These are phyloP conservation scores for Endomychus coccineus DNA, from an alignment of 2,888 invertebrate genomes.

Conservation along the genomic window DNA sequence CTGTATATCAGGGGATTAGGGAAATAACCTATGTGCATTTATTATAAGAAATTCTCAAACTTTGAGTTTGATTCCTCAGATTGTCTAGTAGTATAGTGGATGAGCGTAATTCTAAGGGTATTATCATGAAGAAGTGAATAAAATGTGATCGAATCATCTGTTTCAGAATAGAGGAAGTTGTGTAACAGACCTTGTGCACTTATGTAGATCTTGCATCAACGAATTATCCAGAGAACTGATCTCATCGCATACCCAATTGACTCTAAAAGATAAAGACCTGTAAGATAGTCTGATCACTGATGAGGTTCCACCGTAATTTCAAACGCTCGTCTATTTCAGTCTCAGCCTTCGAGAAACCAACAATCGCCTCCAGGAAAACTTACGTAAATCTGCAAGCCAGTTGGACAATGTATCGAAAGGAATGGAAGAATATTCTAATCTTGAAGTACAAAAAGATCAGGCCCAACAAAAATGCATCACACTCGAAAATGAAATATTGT, in stretches of 20 bases:
- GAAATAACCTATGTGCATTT: too few species aligned
- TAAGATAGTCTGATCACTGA: conserved; percentile 19
- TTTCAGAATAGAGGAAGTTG: conserved; percentile 28
- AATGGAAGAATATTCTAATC: conserved; percentile 17
- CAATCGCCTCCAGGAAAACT: conserved; percentile 25
- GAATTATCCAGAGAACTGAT: conserved; percentile 29
- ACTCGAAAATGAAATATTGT: conserved; percentile 21
- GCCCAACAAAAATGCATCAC: conserved; percentile 20
- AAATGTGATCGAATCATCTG: conserved; percentile 2
- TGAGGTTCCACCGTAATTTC: too few species aligned
- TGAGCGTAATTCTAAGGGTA: too few species aligned
- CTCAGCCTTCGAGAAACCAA: conserved; percentile 25
- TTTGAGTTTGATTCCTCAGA: too few species aligned
- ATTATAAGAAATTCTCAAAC: too few species aligned
- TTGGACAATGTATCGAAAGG: conserved; percentile 22
- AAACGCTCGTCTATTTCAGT: conserved; percentile 19
- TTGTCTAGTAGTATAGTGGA: too few species aligned
- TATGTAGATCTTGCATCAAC: conserved; percentile 30
- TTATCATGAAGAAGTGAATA: too few species aligned
- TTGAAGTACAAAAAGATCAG: conserved; percentile 11
- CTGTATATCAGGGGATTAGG: too few species aligned
- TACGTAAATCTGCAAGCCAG: conserved; percentile 24
- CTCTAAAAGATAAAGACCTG: conserved; percentile 30
- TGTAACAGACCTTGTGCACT: conserved; percentile 30
- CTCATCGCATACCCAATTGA: conserved; percentile 21